These are phyloP conservation scores for Cheilosia soror DNA, from an alignment of 2,888 invertebrate genomes.

Conservation along the genomic window DNA sequence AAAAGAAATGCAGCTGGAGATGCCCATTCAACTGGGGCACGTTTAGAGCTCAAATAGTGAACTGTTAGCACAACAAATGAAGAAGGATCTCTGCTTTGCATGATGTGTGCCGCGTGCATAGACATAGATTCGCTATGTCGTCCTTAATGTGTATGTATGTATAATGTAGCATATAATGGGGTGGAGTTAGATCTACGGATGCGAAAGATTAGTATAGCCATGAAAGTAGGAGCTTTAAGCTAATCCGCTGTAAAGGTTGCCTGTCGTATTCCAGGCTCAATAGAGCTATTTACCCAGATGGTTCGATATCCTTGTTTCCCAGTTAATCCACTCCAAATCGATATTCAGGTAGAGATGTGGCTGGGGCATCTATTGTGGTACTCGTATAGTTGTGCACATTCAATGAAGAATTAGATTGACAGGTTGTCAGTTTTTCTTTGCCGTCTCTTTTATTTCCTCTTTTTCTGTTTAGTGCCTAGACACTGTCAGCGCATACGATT, in stretches of 20 bases:
- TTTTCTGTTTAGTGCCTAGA: conserved; percentile 35
- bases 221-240: conserved; percentile 54
- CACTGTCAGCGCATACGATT: conserved; percentile 33
- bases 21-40: conserved; percentile 61
- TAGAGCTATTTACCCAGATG: neutral
- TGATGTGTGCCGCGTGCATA: conserved; percentile 29
- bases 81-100: conserved; percentile 49
- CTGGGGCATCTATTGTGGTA: conserved; percentile 7
- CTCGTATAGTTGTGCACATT: conserved; percentile 51
- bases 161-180: conserved; percentile 13
- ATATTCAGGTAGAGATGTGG: conserved; percentile 31
- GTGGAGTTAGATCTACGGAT: conserved; percentile 20
- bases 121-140: conserved; percentile 11
- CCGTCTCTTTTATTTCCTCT: neutral
- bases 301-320: conserved; percentile 40
- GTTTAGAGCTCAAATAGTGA: conserved; percentile 42
- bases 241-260: conserved; percentile 31
- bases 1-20: conserved; percentile 9
- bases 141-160: conserved; percentile 27
- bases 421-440: conserved; percentile 58
- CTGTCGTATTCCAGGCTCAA: neutral
- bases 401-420: conserved; percentile 59
- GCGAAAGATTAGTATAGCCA: conserved; percentile 50
- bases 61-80: conserved; percentile 50
- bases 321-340: conserved; percentile 64